Conservation (phyloP, 2,888 invertebrate species). For the Cryptocephalus primarius region DNA sequence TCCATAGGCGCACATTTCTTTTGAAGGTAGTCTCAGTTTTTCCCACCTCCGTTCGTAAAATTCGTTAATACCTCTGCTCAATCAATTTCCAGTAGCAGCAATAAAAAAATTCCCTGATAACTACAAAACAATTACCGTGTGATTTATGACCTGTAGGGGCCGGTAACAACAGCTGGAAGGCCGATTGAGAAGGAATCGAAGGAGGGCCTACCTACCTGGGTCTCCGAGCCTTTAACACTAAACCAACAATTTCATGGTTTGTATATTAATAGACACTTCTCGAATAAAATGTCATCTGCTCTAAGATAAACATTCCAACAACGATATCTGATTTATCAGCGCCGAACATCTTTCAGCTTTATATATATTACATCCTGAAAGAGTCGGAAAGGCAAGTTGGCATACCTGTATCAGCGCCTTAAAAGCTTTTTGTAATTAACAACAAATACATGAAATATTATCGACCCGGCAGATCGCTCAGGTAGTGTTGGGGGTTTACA, state of each 20-base stretch:
- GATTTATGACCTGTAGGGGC: slow-evolving; percentile 15
- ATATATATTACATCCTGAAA: slow-evolving; percentile 9
- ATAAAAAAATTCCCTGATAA: slow-evolving; percentile 13
- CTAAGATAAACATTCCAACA: slow-evolving; percentile 14
- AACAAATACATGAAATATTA: no score
- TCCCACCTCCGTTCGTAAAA: no score
- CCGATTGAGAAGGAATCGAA: slow-evolving; percentile 12
- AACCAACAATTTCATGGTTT: slow-evolving; percentile 11
- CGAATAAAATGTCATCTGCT: slow-evolving; percentile 9
- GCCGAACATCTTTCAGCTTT: slow-evolving; percentile 7
- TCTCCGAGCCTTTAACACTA: slow-evolving; percentile 1
- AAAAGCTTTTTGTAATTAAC: no score
- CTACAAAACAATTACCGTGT: slow-evolving; percentile 13
- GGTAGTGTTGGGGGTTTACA: no score
- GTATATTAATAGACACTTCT: slow-evolving; percentile 11
- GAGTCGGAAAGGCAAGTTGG: no score
- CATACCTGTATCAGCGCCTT: no score
- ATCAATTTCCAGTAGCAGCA: slow-evolving; percentile 7
- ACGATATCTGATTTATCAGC: slow-evolving; percentile 9
- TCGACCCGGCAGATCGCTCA: no score
- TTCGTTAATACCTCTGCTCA: no score
- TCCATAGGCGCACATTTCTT: no score
- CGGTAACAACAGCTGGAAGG: slow-evolving; percentile 11
- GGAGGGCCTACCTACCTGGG: slow-evolving; percentile 13
- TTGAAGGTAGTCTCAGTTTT: no score